These are phyloP conservation scores for Neopelma chrysocephalum DNA, from an alignment of 2,797 vertebrate species.

Conservation along the genomic window DNA sequence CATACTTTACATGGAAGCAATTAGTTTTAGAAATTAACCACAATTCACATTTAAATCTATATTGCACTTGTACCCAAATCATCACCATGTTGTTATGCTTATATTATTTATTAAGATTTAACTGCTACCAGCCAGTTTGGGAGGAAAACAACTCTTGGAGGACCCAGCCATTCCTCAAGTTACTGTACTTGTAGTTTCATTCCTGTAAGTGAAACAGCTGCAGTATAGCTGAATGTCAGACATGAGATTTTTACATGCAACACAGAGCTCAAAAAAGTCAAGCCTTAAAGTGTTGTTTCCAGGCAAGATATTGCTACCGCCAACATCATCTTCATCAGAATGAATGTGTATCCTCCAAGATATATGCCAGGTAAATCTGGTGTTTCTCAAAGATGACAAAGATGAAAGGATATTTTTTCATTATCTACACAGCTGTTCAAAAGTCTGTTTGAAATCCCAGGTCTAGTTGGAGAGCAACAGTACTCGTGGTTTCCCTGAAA, in stretches of 20 bases:
- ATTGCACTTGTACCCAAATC: slow-evolving; percentile 49
- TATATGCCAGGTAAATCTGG: slow-evolving; percentile 80
- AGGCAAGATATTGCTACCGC: neutral
- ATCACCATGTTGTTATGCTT: slow-evolving; percentile 7
- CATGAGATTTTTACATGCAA: neutral
- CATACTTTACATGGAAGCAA: slow-evolving; percentile 41
- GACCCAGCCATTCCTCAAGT: neutral
- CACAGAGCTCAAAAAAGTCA: neutral
- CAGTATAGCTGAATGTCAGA: neutral
- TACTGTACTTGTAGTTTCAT: neutral
- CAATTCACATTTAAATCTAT: slow-evolving; percentile 1
- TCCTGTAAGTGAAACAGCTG: neutral
- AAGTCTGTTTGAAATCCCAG: neutral
- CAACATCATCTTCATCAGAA: neutral
- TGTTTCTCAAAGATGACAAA: slow-evolving; percentile 85
- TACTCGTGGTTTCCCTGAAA: slow-evolving; percentile 63
- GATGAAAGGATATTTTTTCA: slow-evolving; percentile 65
- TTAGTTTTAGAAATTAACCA: slow-evolving; percentile 40
- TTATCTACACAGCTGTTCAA: slow-evolving; percentile 80
- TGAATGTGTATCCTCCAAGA: slow-evolving; percentile 67
- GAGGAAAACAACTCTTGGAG: slow-evolving; percentile 6
- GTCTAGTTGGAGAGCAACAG: slow-evolving; percentile 71
- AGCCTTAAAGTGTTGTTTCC: neutral
- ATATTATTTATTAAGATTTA: slow-evolving; percentile 28
- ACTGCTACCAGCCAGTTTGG: slow-evolving; percentile 18